A percentile compares a stretch with the other conserved stretches of the same genome.
phyloP scores from a whole-genome alignment of 2,113 vertebrate genomes.

The Chunga burmeisteri region DNA sequence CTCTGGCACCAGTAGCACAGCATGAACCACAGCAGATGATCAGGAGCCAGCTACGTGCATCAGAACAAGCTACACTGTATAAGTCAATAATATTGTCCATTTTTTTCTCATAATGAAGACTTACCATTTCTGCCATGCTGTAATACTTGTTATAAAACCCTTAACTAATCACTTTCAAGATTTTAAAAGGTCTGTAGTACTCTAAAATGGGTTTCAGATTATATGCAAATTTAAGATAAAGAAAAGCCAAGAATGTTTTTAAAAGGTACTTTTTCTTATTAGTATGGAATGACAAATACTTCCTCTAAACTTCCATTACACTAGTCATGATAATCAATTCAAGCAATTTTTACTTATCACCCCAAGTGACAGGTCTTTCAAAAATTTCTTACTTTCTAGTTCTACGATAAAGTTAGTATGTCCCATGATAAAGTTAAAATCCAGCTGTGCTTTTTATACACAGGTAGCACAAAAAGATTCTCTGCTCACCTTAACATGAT shows the following conservation, averaged over 20 bases:
- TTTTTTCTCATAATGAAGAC: not conserved
- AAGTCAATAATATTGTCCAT: not conserved
- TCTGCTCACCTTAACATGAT: conserved; percentile 85
- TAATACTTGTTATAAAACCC: not conserved
- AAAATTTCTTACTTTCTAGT: not conserved
- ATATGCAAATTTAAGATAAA: not conserved
- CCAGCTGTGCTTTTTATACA: not conserved
- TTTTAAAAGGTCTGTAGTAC: not conserved
- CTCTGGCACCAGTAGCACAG: not conserved
- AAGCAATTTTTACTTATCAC: not conserved
- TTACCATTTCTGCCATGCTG: not conserved
- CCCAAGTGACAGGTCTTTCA: not conserved
- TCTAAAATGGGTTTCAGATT: not conserved
- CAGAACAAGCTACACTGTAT: not conserved
- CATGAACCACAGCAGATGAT: not conserved
- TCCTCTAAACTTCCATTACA: not conserved
- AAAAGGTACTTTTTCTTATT: not conserved
- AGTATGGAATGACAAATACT: not conserved
- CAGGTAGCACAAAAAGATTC: not conserved
- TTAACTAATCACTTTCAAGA: not conserved
- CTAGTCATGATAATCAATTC: not conserved
- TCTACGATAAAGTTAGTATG: not conserved
- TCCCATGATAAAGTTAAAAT: not conserved
- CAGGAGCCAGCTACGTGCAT: not conserved
- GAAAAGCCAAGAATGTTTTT: not conserved